Evolutionary conservation across 2,113 vertebrate genomes (phyloP).

Genomic region (Gallinago undulata): DNA sequence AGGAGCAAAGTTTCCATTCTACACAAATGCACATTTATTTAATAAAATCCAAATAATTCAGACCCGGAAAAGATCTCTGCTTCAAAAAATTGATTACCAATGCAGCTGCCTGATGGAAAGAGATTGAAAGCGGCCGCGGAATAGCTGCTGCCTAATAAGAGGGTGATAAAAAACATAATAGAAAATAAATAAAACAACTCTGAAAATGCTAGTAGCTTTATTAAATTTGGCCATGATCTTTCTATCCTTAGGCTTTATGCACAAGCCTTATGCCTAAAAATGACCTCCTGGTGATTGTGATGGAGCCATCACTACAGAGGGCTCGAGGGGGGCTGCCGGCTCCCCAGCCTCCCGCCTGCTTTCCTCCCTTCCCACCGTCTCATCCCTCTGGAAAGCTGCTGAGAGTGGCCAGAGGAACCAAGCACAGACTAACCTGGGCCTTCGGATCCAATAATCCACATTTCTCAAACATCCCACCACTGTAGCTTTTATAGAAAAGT

Average conservation of each 20-base stretch:
- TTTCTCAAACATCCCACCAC: neutral
- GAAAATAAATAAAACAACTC: neutral
- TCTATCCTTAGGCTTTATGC: neutral
- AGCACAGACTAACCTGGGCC: neutral
- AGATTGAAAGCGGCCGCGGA: neutral
- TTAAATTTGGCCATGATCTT: neutral
- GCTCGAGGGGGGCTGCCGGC: neutral
- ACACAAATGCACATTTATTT: conserved; percentile 47
- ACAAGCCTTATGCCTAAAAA: neutral
- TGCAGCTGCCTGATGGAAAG: neutral
- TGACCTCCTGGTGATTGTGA: neutral
- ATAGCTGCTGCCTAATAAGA: neutral
- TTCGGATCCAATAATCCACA: neutral
- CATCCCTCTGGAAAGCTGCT: neutral
- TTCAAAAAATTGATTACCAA: conserved; percentile 24
- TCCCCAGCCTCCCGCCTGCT: fast-evolving
- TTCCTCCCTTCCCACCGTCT: neutral
- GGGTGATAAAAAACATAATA: neutral
- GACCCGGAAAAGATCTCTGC: neutral
- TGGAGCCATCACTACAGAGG: neutral
- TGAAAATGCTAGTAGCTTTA: neutral
- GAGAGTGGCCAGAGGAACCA: neutral
- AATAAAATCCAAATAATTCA: conserved; percentile 21
- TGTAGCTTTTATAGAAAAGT: neutral
- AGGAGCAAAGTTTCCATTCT: conserved; percentile 63